A percentile compares a stretch with the other conserved stretches of the same genome.
These are phyloP conservation scores for Hemicentrotus pulcherrimus DNA, from an alignment of 35 echinoderm and acorn worm genomes.

Conservation along the genomic window DNA sequence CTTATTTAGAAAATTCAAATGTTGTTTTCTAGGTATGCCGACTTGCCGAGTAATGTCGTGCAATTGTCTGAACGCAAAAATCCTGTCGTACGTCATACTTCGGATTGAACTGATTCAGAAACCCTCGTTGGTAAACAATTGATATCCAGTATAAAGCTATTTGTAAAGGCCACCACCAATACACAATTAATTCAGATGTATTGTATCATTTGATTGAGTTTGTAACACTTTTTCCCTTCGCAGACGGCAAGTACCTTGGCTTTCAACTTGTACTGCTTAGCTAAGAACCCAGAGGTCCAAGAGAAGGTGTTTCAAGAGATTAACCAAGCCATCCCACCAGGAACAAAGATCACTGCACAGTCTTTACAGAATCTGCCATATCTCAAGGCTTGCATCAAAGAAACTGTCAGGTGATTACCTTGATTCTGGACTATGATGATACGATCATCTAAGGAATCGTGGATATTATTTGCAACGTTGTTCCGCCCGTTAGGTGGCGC, in stretches of 20 bases:
- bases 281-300: slow-evolving; percentile 91
- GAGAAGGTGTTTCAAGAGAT: slow-evolving; percentile 85
- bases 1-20: too few relatives aligned
- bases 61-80: too few relatives aligned
- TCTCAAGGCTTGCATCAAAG: slow-evolving; percentile 90
- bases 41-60: too few relatives aligned
- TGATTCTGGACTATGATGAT: not conserved
- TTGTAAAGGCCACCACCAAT: too few relatives aligned
- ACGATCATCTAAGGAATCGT: too few relatives aligned
- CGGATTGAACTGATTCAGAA: too few relatives aligned
- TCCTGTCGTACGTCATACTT: too few relatives aligned
- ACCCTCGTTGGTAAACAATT: too few relatives aligned
- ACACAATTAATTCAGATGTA: too few relatives aligned
- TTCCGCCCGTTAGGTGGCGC: not conserved
- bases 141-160: too few relatives aligned
- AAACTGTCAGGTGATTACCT: slow-evolving; percentile 75
- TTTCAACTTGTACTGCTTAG: slow-evolving; percentile 82
- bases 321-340: slow-evolving; percentile 54
- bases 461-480: not conserved
- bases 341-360: slow-evolving; percentile 61
- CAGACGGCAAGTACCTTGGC: slow-evolving; percentile 73
- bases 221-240: not conserved
- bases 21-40: too few relatives aligned
- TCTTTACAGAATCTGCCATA: slow-evolving; percentile 81
- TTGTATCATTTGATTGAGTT: not conserved